These are phyloP conservation scores for Melanotaenia parkinsoni DNA, from an alignment of 2,797 vertebrate genomes.

Conservation along the genomic window DNA sequence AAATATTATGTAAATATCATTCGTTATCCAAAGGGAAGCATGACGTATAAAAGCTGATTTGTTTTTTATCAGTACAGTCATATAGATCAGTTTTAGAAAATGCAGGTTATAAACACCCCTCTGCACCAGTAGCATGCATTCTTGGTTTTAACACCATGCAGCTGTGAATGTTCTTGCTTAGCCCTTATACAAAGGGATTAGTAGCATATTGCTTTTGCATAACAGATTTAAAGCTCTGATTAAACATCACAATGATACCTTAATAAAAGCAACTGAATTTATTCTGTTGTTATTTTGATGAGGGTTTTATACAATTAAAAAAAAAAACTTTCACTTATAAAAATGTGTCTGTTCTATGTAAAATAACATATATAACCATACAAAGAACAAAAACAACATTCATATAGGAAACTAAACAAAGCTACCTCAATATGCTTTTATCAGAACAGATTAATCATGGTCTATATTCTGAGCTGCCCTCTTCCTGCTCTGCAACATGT, in stretches of 20 bases:
- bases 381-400: not conserved
- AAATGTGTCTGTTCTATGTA: not conserved
- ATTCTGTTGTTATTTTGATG: conserved; percentile 4
- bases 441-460: conserved; percentile 57
- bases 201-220: conserved; percentile 43
- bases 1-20: conserved; percentile 53
- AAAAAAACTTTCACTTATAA: conserved; percentile 23
- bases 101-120: conserved; percentile 33
- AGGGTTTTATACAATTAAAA: conserved; percentile 10
- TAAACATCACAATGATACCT: not conserved
- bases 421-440: conserved; percentile 19
- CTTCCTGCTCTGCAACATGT: conserved; percentile 74
- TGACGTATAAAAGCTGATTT: conserved; percentile 26
- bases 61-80: conserved; percentile 33
- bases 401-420: conserved; percentile 19
- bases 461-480: conserved; percentile 51
- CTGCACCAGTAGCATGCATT: conserved; percentile 28
- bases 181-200: conserved; percentile 61
- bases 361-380: not conserved
- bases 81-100: conserved; percentile 21
- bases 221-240: conserved; percentile 39
- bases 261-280: not conserved
- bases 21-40: conserved; percentile 24
- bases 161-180: conserved; percentile 55
- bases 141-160: conserved; percentile 39